Evolutionary conservation across 2,888 invertebrate genomes (phyloP).

Genomic region (Acrocyrtus sp.): DNA sequence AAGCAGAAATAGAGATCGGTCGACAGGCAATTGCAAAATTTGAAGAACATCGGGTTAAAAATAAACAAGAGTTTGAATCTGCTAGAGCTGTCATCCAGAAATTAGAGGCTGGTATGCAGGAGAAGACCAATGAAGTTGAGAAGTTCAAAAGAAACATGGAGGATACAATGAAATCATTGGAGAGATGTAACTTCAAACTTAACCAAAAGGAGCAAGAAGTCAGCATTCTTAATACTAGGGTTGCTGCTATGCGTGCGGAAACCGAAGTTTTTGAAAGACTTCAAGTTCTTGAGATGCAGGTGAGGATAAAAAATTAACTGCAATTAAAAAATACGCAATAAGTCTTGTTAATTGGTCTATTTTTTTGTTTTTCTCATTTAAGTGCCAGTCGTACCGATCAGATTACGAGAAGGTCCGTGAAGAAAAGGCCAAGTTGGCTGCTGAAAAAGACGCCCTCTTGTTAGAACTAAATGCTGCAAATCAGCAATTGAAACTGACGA

Average conservation of each 20-base stretch:
- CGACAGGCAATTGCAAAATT: constrained; percentile 17
- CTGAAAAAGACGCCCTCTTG: constrained; percentile 23
- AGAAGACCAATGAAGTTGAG: constrained; percentile 22
- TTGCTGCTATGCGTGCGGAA: constrained; percentile 45
- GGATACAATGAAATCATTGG: constrained; percentile 22
- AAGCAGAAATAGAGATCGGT: constrained; percentile 18
- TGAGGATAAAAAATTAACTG: not conserved
- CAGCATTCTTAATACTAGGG: constrained; percentile 21
- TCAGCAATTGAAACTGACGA: constrained; percentile 13
- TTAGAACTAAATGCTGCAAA: constrained; percentile 10
- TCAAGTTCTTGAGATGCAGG: constrained; percentile 26
- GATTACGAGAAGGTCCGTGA: constrained; percentile 26
- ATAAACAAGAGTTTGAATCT: not conserved
- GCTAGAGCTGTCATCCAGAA: not conserved
- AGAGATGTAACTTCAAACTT: constrained; percentile 23
- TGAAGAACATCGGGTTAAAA: constrained; percentile 6
- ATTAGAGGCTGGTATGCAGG: constrained; percentile 19
- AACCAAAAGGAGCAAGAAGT: constrained; percentile 25
- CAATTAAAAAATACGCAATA: not conserved
- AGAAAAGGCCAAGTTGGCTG: constrained; percentile 17
- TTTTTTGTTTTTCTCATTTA: not conserved
- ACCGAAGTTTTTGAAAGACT: constrained; percentile 11
- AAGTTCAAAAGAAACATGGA: constrained; percentile 33
- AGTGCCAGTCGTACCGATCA: constrained; percentile 15
- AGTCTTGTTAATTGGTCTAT: not conserved